These are phyloP conservation scores for Taurulus bubalis DNA, from an alignment of 2,113 vertebrate genomes.

Conservation along the genomic window DNA sequence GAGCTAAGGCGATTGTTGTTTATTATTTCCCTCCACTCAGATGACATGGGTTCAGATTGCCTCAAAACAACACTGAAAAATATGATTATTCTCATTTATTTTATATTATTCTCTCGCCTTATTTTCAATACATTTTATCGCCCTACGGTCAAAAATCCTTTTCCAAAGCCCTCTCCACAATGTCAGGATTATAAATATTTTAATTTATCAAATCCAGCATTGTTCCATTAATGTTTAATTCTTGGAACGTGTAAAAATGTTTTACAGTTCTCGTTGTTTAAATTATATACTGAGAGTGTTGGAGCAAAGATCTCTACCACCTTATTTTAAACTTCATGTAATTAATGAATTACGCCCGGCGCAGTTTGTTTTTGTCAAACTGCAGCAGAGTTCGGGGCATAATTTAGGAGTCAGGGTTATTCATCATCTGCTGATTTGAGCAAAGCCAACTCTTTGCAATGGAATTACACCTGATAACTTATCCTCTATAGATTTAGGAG, in stretches of 20 bases:
- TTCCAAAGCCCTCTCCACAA: too few relatives aligned
- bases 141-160: too few relatives aligned
- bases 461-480: neutral
- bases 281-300: neutral
- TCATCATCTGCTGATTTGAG: slow-evolving; percentile 16
- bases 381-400: neutral
- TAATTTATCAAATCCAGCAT: too few relatives aligned
- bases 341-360: neutral
- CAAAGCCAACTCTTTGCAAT: neutral
- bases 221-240: too few relatives aligned
- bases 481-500: neutral
- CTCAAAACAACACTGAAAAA: too few relatives aligned
- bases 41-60: too few relatives aligned
- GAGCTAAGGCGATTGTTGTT: too few relatives aligned
- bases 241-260: neutral
- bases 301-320: neutral
- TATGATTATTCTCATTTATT: too few relatives aligned
- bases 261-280: neutral
- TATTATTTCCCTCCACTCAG: too few relatives aligned
- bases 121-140: too few relatives aligned
- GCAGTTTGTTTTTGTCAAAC: slow-evolving; percentile 33
- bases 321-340: neutral
- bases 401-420: slow-evolving; percentile 12
- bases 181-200: too few relatives aligned
- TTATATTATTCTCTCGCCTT: too few relatives aligned